A percentile compares a stretch with the other conserved stretches of the same genome.
Evolutionary conservation across 2,888 invertebrate genomes (phyloP).

Genomic region (Hyposoter dolosus): DNA sequence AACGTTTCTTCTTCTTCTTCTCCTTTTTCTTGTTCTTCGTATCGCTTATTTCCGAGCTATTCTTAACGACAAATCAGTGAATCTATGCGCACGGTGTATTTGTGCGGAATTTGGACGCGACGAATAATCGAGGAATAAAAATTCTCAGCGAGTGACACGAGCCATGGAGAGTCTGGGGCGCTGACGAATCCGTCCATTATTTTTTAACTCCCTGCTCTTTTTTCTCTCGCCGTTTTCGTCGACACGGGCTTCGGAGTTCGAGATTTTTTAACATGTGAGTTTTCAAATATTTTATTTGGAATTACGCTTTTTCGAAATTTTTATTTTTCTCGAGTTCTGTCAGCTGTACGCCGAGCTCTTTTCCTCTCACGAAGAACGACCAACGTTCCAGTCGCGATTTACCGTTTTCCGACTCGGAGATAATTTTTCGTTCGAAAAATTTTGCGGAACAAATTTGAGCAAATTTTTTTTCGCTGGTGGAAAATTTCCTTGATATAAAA

Average conservation of each 20-base stretch:
- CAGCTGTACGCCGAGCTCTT: constrained; percentile 20
- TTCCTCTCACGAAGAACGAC: constrained; percentile 8
- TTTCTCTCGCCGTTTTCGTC: background rate
- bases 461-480: background rate
- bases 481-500: background rate
- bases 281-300: background rate
- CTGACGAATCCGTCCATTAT: constrained; percentile 49
- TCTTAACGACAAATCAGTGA: constrained; percentile 18
- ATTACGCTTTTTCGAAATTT: background rate
- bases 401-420: background rate
- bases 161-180: constrained; percentile 42
- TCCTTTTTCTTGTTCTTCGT: background rate
- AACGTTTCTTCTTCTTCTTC: background rate
- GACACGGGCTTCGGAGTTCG: background rate
- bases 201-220: constrained; percentile 17
- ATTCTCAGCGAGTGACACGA: constrained; percentile 33
- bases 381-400: background rate
- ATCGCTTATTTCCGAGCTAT: constrained; percentile 7
- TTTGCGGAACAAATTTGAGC: background rate
- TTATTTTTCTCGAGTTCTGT: background rate
- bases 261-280: background rate
- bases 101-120: constrained; percentile 4
- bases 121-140: constrained; percentile 10
- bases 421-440: background rate
- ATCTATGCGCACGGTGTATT: constrained; percentile 6